These are phyloP conservation scores for Pachydiplax longipennis DNA, from an alignment of 2,888 invertebrate genomes.

Conservation along the genomic window DNA sequence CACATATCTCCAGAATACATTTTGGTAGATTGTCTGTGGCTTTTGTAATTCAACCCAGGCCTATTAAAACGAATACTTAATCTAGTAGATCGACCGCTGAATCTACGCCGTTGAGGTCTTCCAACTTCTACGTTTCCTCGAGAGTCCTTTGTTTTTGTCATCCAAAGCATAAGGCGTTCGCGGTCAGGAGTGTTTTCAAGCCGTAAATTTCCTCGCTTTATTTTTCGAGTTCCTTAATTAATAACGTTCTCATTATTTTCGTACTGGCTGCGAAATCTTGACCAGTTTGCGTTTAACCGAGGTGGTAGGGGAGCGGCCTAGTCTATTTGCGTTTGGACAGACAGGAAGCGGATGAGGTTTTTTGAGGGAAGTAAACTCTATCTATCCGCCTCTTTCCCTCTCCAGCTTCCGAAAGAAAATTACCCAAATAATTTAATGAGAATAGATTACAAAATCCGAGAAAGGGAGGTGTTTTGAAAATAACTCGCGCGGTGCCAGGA, in stretches of 20 bases:
- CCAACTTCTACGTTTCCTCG: no score
- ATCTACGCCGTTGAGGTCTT: no score
- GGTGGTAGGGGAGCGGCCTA: neutral
- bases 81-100: no score
- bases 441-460: no score
- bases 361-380: neutral
- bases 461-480: no score
- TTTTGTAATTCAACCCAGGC: no score
- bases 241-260: conserved; percentile 40
- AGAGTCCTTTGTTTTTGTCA: no score
- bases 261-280: conserved; percentile 19
- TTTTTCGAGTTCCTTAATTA: conserved; percentile 16
- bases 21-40: no score
- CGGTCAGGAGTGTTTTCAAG: neutral
- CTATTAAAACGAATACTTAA: no score
- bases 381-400: neutral
- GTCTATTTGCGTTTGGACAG: conserved; percentile 18
- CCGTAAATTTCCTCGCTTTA: neutral
- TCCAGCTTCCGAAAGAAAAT: neutral
- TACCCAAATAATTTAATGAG: neutral
- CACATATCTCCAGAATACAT: no score
- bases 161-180: neutral
- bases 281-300: conserved; percentile 40
- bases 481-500: no score
- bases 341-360: conserved; percentile 43